Evolutionary conservation across 2,888 invertebrate genomes (phyloP).

Genomic region (Drosophila lutescens): DNA sequence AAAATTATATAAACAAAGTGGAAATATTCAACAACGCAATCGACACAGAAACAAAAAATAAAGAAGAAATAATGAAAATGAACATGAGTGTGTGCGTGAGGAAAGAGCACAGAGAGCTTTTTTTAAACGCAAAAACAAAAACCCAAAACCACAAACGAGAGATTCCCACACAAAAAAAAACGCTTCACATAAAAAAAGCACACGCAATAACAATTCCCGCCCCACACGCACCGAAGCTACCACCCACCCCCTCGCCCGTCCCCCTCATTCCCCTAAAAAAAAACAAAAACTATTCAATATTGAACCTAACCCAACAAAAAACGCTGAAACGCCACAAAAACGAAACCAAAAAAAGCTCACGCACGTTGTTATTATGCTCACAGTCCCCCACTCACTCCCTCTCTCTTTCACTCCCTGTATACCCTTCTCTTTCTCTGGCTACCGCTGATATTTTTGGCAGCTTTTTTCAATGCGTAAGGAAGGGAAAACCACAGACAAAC

Average conservation of each 20-base stretch:
- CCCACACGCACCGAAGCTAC: conserved; percentile 57
- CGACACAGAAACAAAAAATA: conserved; percentile 70
- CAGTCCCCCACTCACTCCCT: conserved; percentile 19
- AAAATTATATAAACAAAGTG: conserved; percentile 82
- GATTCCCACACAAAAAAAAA: conserved; percentile 62
- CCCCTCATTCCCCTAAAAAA: conserved; percentile 2
- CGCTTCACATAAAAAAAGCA: conserved; percentile 10
- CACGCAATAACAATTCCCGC: conserved; percentile 57
- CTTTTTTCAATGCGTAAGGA: conserved; percentile 55
- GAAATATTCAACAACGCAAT: conserved; percentile 81
- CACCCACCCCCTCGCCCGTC: conserved; percentile 13
- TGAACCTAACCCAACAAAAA: conserved; percentile 79
- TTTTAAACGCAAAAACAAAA: conserved; percentile 25
- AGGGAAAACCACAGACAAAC: conserved; percentile 27
- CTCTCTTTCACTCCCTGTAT: conserved; percentile 9
- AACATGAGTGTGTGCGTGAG: conserved; percentile 41
- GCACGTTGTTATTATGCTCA: conserved; percentile 49
- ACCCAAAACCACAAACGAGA: conserved; percentile 49
- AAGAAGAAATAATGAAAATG: conserved; percentile 65
- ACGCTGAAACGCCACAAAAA: conserved; percentile 52
- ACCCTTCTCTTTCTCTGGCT: conserved; percentile 23
- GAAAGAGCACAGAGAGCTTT: conserved; percentile 55
- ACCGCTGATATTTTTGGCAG: conserved; percentile 63
- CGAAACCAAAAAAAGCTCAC: conserved; percentile 55
- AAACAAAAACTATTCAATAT: conserved; percentile 42